Evolutionary conservation across 2,888 invertebrate species (phyloP).

Genomic region (Ochropleura leucogaster): DNA sequence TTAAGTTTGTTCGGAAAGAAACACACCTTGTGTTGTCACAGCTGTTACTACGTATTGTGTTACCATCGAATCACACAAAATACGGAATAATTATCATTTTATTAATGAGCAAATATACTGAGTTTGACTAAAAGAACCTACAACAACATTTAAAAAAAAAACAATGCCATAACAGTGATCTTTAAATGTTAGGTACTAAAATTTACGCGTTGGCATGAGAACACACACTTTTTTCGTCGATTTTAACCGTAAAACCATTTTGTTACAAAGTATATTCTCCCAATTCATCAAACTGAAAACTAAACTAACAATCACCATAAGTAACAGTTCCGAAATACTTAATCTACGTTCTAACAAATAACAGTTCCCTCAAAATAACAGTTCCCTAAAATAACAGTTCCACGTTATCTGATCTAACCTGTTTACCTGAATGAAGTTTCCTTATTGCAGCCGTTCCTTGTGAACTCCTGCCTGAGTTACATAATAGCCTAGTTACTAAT

Average conservation of each 20-base stretch:
- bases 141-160: too few species aligned
- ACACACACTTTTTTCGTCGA: too few species aligned
- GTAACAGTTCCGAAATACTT: slow-evolving; percentile 3
- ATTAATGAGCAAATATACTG: not conserved
- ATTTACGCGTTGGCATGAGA: too few species aligned
- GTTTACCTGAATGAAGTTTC: slow-evolving; percentile 41
- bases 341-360: not conserved
- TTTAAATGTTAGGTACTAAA: too few species aligned
- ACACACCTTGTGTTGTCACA: slow-evolving; percentile 1
- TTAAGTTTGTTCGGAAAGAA: not conserved
- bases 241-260: too few species aligned
- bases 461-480: slow-evolving; percentile 59
- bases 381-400: slow-evolving; percentile 30
- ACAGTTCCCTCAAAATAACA: slow-evolving; percentile 19
- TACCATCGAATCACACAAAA: not conserved
- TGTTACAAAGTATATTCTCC: too few species aligned
- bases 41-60: not conserved
- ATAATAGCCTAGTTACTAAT: slow-evolving; percentile 61
- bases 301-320: slow-evolving; percentile 1
- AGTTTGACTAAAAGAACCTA: not conserved
- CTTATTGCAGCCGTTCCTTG: slow-evolving; percentile 28
- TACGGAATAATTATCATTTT: not conserved
- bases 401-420: slow-evolving; percentile 12
- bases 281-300: not conserved
- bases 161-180: too few species aligned